Evolutionary conservation across 1,140 invertebrate species (phyloP), one percentile per base, ranked within the genome.

Genomic region (Drosophila saltans): DNA sequence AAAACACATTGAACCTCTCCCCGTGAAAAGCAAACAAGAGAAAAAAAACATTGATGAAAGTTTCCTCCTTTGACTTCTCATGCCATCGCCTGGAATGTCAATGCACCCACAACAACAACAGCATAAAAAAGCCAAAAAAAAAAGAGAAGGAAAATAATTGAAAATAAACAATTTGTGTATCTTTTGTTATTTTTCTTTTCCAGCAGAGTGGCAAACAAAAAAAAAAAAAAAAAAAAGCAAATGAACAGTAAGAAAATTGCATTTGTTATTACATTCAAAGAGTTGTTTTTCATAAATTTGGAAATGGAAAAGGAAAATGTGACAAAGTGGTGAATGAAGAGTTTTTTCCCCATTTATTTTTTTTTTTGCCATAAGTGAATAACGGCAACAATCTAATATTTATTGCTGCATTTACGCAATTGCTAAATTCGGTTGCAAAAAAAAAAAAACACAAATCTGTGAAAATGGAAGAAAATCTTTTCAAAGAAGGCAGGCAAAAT

Each of bases 351-450:
- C 45, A 52, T 52, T n/a, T 43, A 11, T 16, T 43, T 43, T 43
- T 43, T 43, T 43, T 36, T 16, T 16, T 16, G 0, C 33, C 6
- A 1, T 7, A 48, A 48, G 45, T 48, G 45, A 48, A 48, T 48
- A 48, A 10, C 45, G 5, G 45, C 45, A 52, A 52, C 45, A 52
- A 52, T 26, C 8, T 52, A 52, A 52, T 52, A 26, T 52, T 52
- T 26, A 52, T 52, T 3, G 45, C 26, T 52, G 45, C 45, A 52
- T 52, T 52, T 52, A 52, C 45, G 45, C 45, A 52, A 52, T 52
- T 52, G 45, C 45, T 26, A 52, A 52, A 52, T 52, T 26, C n/a
- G 45, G 21, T 36, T 36, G 3, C 3, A 3, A 36, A 36, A 36
- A 36, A 7, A 6, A 36, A 7, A 36, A 36, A 36, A 36, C 4